phyloP scores from a whole-genome alignment of 2,113 vertebrate genomes.

The Synodontis membranacea region DNA sequence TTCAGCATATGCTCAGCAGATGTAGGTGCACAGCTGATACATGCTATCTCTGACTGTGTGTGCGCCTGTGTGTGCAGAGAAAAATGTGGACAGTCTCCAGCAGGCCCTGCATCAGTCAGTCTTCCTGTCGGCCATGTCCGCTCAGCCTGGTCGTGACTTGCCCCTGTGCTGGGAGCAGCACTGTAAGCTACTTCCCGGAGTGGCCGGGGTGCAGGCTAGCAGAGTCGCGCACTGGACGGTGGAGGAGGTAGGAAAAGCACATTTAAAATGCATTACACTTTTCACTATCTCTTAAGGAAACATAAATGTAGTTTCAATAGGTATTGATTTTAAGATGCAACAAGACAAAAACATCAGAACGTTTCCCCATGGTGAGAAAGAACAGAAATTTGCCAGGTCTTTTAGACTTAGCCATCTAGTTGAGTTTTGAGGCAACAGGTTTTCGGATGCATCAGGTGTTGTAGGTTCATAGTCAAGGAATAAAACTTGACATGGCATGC shows the following conservation, averaged over 20 bases:
- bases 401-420: background rate
- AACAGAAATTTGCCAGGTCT: background rate
- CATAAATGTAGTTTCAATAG: background rate
- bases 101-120: slow-evolving; percentile 66
- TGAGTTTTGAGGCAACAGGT: background rate
- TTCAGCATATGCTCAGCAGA: slow-evolving; percentile 35
- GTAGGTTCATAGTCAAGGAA: background rate
- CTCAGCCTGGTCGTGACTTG: slow-evolving; percentile 68
- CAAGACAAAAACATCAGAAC: background rate
- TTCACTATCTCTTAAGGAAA: background rate
- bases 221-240: slow-evolving; percentile 69
- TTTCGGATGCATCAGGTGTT: background rate
- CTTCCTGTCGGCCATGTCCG: slow-evolving; percentile 70
- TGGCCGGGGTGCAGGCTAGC: slow-evolving; percentile 60
- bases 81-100: slow-evolving; percentile 56
- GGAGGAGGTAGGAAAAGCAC: slow-evolving; percentile 68
- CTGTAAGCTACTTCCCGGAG: slow-evolving; percentile 69
- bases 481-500: background rate
- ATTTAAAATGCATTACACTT: background rate
- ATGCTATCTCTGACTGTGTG: slow-evolving; percentile 1
- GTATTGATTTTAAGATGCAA: background rate
- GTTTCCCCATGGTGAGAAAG: background rate
- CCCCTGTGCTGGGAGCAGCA: slow-evolving; percentile 71
- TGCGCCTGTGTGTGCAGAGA: slow-evolving; percentile 52
- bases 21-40: background rate